phyloP scores from a whole-genome alignment of 2,797 vertebrate species.

The Capromys pilorides region DNA sequence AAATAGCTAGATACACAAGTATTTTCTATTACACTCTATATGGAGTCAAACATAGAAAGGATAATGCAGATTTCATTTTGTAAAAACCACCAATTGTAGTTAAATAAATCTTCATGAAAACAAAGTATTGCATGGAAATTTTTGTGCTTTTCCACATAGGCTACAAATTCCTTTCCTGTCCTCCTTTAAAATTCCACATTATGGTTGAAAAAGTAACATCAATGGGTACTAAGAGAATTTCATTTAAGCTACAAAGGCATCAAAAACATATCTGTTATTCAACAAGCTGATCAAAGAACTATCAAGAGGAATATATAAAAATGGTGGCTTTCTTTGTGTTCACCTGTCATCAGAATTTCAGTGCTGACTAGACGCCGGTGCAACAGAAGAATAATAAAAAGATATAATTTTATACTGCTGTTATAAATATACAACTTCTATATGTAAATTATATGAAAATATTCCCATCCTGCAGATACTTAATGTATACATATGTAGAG shows the following conservation, averaged over 20 bases:
- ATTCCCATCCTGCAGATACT: constrained; percentile 73
- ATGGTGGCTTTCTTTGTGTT: constrained; percentile 58
- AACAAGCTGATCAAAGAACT: constrained; percentile 79
- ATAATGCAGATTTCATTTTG: neutral
- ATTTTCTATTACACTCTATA: neutral
- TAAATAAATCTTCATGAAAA: constrained; percentile 64
- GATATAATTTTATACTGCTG: constrained; percentile 72
- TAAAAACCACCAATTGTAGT: constrained; percentile 5
- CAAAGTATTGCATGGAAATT: constrained; percentile 43
- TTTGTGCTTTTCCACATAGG: constrained; percentile 28
- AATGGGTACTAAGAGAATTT: constrained; percentile 41
- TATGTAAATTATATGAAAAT: constrained; percentile 78
- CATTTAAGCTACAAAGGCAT: constrained; percentile 53
- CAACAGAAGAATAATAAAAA: constrained; percentile 74
- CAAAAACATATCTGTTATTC: constrained; percentile 76
- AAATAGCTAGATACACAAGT: neutral
- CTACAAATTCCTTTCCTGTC: constrained; percentile 37
- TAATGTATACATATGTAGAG: constrained; percentile 75
- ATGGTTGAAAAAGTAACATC: neutral
- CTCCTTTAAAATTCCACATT: constrained; percentile 48
- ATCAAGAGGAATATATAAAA: constrained; percentile 78
- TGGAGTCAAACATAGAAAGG: neutral
- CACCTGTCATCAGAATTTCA: constrained; percentile 80
- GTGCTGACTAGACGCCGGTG: constrained; percentile 64
- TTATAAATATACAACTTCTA: constrained; percentile 74